Conservation (phyloP, 2,797 vertebrate genomes). For the Pachyuromys duprasi region DNA sequence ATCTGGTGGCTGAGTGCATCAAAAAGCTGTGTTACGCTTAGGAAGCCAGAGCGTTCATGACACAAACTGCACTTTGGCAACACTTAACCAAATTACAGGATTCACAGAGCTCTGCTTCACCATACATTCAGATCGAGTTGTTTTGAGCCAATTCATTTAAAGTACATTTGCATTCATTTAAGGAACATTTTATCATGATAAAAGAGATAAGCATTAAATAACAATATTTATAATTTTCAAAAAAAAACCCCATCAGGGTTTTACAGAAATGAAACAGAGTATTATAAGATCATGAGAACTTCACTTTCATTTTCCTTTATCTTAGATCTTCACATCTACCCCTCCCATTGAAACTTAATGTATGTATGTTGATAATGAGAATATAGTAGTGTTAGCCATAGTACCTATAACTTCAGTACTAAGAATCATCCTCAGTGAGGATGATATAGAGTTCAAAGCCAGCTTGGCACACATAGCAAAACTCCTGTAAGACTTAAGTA, state of each 20-base stretch:
- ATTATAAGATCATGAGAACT: neutral
- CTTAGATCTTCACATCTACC: neutral
- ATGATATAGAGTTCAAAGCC: neutral
- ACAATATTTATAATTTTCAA: neutral
- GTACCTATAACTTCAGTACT: neutral
- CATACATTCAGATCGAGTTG: constrained; percentile 63
- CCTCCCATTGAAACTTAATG: neutral
- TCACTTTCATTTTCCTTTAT: neutral
- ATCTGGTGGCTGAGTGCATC: constrained; percentile 40
- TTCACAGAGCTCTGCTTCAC: constrained; percentile 54
- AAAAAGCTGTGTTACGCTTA: neutral
- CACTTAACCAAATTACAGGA: constrained; percentile 31
- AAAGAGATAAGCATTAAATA: neutral
- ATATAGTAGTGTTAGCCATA: neutral
- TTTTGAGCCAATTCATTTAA: neutral
- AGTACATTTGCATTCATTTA: neutral
- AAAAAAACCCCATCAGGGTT: neutral
- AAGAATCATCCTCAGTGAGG: neutral
- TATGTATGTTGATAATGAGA: neutral
- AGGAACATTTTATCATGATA: neutral
- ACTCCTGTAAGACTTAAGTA: neutral
- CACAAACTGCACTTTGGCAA: constrained; percentile 72
- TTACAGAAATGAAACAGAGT: neutral
- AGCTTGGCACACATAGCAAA: neutral
- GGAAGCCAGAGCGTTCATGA: constrained; percentile 72